A percentile compares a stretch with the other conserved stretches of the same genome.
phyloP scores from a whole-genome alignment of 2,888 invertebrate genomes.

The Hirtodrosophila alboralis region DNA sequence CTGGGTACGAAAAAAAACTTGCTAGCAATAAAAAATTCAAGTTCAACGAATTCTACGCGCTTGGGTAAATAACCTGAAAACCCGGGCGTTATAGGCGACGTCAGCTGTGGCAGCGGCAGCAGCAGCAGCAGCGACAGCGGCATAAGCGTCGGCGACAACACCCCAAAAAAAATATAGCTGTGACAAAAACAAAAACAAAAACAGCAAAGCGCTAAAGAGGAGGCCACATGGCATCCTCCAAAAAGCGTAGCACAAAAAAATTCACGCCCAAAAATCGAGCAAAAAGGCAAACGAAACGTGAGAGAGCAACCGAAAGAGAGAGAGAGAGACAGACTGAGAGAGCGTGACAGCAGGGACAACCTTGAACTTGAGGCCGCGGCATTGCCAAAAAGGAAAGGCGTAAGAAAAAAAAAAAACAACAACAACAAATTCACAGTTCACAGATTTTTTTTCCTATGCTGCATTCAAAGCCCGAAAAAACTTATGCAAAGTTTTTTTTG shows the following conservation, averaged over 20 bases:
- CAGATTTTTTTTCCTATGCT: slow-evolving; percentile 32
- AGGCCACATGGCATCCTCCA: slow-evolving; percentile 57
- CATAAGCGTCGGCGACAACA: slow-evolving; percentile 51
- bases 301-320: slow-evolving; percentile 14
- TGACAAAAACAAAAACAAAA: slow-evolving; percentile 20
- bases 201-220: slow-evolving; percentile 24
- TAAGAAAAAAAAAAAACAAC: slow-evolving; percentile 33
- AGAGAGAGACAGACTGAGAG: slow-evolving; percentile 22
- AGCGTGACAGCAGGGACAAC: slow-evolving; percentile 49
- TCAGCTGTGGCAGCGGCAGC: slow-evolving; percentile 13
- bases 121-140: slow-evolving; percentile 1
- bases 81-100: slow-evolving; percentile 36
- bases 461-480: slow-evolving; percentile 20
- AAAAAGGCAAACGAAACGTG: slow-evolving; percentile 15
- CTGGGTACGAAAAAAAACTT: slow-evolving; percentile 35
- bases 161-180: slow-evolving; percentile 50
- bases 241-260: slow-evolving; percentile 29
- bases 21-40: slow-evolving; percentile 62
- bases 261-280: slow-evolving; percentile 61
- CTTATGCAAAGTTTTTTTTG: slow-evolving; percentile 59
- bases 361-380: slow-evolving; percentile 66
- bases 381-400: slow-evolving; percentile 54
- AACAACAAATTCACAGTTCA: slow-evolving; percentile 33
- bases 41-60: slow-evolving; percentile 67
- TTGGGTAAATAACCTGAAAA: slow-evolving; percentile 72